phyloP scores from a whole-genome alignment of 2,797 vertebrate genomes.

The Siniperca scherzeri region DNA sequence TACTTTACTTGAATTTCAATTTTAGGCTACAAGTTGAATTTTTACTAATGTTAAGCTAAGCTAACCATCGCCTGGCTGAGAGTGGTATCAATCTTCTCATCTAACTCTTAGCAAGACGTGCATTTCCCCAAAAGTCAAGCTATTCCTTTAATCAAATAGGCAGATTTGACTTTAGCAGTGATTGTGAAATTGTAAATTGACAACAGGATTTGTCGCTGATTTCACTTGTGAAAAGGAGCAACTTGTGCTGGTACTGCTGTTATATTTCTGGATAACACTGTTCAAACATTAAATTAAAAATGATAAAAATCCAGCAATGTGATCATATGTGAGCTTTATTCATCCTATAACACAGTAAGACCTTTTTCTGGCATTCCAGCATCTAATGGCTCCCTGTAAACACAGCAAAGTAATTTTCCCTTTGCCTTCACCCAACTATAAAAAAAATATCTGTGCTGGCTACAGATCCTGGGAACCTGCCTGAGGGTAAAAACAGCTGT shows the following conservation, averaged over 20 bases:
- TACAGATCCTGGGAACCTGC: slow-evolving; percentile 50
- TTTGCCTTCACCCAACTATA: slow-evolving; percentile 28
- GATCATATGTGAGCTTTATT: not conserved
- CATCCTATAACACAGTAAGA: not conserved
- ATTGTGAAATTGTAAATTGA: not conserved
- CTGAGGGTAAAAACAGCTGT: slow-evolving; percentile 40
- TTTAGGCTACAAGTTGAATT: not conserved
- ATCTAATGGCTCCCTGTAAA: slow-evolving; percentile 28
- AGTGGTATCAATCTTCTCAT: not conserved
- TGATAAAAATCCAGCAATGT: not conserved
- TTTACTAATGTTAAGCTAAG: not conserved
- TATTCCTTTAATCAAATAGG: not conserved
- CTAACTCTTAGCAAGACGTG: not conserved
- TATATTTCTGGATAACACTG: not conserved
- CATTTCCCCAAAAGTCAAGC: not conserved
- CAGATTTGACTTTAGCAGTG: not conserved
- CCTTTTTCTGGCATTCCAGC: not conserved
- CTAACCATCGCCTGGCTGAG: not conserved
- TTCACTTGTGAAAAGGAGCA: not conserved
- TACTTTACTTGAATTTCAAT: no score
- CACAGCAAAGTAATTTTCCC: slow-evolving; percentile 18
- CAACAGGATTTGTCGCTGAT: not conserved
- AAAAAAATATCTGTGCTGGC: slow-evolving; percentile 21
- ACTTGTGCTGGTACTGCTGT: not conserved
- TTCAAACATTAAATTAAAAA: not conserved